phyloP scores from a whole-genome alignment of 2,797 vertebrate genomes.

The Sphaeramia orbicularis region DNA sequence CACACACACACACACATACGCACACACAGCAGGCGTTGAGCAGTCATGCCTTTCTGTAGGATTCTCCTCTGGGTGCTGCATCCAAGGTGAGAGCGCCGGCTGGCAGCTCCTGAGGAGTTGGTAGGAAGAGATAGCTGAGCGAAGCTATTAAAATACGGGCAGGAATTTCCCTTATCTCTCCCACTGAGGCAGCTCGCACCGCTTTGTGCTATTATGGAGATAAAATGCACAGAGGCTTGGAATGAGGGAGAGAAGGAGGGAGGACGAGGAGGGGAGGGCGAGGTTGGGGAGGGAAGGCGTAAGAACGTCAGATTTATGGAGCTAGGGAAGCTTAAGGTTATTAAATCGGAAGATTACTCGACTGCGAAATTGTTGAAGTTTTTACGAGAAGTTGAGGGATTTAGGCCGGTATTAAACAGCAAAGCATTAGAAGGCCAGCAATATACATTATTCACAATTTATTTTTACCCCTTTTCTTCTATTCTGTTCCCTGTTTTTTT shows the following conservation, averaged over 20 bases:
- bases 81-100: constrained; percentile 88
- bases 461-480: constrained; percentile 74
- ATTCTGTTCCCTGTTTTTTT: constrained; percentile 66
- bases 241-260: constrained; percentile 75
- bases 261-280: constrained; percentile 59
- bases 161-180: constrained; percentile 85
- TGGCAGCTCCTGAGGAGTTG: constrained; percentile 88
- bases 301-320: constrained; percentile 88
- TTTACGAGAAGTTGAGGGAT: constrained; percentile 88
- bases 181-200: constrained; percentile 83
- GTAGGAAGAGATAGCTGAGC: constrained; percentile 87
- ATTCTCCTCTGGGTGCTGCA: constrained; percentile 86
- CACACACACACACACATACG: constrained; percentile 1
- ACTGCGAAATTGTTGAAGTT: constrained; percentile 90
- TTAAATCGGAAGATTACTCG: constrained; percentile 91
- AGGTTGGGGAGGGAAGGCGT: constrained; percentile 71
- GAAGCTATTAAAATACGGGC: constrained; percentile 92
- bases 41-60: constrained; percentile 81
- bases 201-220: constrained; percentile 91
- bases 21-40: constrained; percentile 40
- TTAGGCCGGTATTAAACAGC: constrained; percentile 86
- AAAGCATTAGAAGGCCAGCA: constrained; percentile 78
- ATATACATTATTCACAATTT: constrained; percentile 85
- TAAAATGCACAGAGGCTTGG: constrained; percentile 87
- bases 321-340: constrained; percentile 89